Evolutionary conservation across 2,797 vertebrate species (phyloP).

Genomic region (Megalops cyprinoides): DNA sequence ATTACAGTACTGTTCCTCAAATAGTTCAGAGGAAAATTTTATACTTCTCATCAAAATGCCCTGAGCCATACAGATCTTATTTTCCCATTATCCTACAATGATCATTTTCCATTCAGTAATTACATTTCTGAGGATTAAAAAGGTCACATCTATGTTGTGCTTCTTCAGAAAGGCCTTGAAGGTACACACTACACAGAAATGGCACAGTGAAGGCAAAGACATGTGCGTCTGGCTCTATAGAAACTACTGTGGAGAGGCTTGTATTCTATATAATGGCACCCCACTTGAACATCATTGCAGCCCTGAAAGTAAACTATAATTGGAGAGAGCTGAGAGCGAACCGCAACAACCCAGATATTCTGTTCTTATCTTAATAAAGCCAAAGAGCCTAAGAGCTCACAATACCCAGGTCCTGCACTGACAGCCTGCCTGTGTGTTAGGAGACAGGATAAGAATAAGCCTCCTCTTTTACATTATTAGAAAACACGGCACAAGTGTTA

Average conservation of each 20-base stretch:
- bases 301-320: conserved; percentile 1
- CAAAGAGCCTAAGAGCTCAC: conserved; percentile 49
- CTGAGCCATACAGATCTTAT: background rate
- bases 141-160: background rate
- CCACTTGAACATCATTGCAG: conserved; percentile 4
- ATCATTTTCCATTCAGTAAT: background rate
- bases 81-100: background rate
- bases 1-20: background rate
- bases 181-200: background rate
- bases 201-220: background rate
- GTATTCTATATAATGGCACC: background rate
- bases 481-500: conserved; percentile 44
- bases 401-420: conserved; percentile 33
- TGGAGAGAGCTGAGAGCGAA: conserved; percentile 29
- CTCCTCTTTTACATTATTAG: conserved; percentile 15
- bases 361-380: conserved; percentile 49
- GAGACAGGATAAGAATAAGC: conserved; percentile 53
- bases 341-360: conserved; percentile 21
- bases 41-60: background rate
- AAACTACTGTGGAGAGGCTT: background rate
- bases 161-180: background rate
- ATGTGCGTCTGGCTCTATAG: conserved; percentile 5
- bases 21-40: background rate
- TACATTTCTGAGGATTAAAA: background rate
- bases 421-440: conserved; percentile 32